Evolutionary conservation across 2,888 invertebrate genomes (phyloP).

Genomic region (Aleiodes testaceus): DNA sequence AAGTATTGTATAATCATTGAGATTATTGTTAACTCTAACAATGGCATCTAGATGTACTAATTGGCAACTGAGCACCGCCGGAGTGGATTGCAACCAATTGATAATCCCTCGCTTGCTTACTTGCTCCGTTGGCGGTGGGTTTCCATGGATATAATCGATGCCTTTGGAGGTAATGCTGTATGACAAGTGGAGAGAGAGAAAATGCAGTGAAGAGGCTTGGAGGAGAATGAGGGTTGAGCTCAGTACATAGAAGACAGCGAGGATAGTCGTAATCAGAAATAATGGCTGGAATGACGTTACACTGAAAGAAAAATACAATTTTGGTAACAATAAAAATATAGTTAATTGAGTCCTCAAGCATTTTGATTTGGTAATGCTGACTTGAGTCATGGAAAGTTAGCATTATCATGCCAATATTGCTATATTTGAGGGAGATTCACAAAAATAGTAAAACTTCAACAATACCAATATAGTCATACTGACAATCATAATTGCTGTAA

Average conservation of each 20-base stretch:
- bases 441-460: no score
- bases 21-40: slow-evolving; percentile 19
- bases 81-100: slow-evolving; percentile 34
- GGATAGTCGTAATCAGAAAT: slow-evolving; percentile 37
- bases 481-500: no score
- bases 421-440: no score
- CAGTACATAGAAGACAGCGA: slow-evolving; percentile 31
- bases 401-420: no score
- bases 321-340: no score
- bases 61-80: slow-evolving; percentile 24
- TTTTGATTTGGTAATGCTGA: no score
- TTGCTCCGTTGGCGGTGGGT: neutral
- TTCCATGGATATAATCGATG: slow-evolving; percentile 42
- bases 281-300: no score
- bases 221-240: neutral
- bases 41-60: slow-evolving; percentile 28
- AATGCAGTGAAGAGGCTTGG: neutral
- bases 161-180: slow-evolving; percentile 6
- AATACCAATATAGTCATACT: no score
- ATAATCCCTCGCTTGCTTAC: slow-evolving; percentile 36
- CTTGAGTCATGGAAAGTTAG: no score
- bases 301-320: no score
- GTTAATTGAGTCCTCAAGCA: no score
- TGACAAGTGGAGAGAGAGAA: slow-evolving; percentile 1
- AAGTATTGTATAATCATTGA: neutral